Percentiles rank a stretch among this genome's conserved stretches.
Conservation (phyloP, 2,888 invertebrate genomes). For the Hirtodrosophila histrioides region DNA sequence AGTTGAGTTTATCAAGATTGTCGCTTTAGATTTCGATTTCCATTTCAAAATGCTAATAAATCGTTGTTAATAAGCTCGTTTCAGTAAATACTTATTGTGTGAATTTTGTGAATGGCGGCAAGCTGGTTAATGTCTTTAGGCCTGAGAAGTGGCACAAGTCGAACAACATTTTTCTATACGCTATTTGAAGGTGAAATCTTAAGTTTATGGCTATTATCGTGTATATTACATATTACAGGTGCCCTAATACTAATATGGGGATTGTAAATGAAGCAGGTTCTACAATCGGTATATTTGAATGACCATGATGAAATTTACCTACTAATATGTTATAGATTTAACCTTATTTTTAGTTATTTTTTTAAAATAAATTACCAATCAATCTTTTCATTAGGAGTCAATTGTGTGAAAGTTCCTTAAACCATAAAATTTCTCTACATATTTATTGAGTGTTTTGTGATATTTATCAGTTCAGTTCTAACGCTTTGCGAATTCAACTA, state of each 20-base stretch:
- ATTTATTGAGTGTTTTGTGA: no score
- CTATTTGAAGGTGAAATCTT: conserved; percentile 48
- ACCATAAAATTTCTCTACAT: no score
- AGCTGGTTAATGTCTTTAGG: conserved; percentile 21
- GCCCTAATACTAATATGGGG: not conserved
- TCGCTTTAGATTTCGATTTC: conserved; percentile 70
- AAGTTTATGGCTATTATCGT: conserved; percentile 13
- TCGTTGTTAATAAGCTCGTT: conserved; percentile 63
- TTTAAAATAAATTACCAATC: no score
- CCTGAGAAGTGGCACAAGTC: conserved; percentile 52
- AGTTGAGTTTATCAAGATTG: conserved; percentile 60
- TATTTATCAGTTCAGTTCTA: no score
- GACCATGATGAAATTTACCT: no score
- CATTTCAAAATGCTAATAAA: conserved; percentile 67
- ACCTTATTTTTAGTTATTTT: no score
- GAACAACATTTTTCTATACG: conserved; percentile 36
- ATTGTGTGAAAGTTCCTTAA: no score
- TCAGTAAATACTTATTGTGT: conserved; percentile 57
- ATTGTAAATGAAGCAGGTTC: not conserved
- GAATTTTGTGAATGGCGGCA: conserved; percentile 45
- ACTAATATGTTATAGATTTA: no score
- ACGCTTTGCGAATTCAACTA: no score
- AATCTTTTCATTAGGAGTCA: no score
- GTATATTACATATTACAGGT: conserved; percentile 4
- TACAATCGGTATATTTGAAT: no score